Percentiles rank a stretch among this genome's conserved stretches.
These are phyloP conservation scores for Mystacornis crossleyi DNA, from an alignment of 2,113 vertebrate species.

Conservation along the genomic window DNA sequence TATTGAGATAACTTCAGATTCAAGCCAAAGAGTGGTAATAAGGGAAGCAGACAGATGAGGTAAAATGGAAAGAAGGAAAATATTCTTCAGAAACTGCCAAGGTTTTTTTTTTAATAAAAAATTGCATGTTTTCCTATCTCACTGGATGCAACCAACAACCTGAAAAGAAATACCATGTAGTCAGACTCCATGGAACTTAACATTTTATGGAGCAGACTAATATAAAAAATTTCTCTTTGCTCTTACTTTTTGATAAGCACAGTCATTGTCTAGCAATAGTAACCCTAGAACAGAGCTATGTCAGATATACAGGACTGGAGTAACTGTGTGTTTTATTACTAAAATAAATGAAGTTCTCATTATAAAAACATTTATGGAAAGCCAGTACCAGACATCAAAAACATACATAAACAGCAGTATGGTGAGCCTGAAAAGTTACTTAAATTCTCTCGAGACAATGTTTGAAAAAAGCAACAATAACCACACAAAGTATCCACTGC, in stretches of 20 bases:
- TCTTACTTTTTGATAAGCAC: not conserved
- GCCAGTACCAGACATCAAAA: not conserved
- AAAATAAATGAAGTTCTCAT: not conserved
- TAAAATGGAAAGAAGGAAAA: not conserved
- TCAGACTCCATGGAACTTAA: not conserved
- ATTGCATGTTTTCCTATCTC: not conserved
- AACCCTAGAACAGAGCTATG: not conserved
- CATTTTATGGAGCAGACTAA: not conserved
- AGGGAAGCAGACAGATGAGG: not conserved
- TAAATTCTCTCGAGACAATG: not conserved
- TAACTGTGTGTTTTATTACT: not conserved
- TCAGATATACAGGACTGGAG: not conserved
- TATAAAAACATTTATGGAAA: not conserved
- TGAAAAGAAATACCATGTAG: not conserved
- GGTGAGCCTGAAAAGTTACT: not conserved
- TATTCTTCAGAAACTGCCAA: not conserved
- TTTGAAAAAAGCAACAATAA: not conserved
- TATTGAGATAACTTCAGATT: not conserved
- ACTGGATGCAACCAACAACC: not conserved
- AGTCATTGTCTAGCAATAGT: not conserved
- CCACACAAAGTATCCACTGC: not conserved
- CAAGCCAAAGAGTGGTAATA: not conserved
- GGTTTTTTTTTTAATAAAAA: not conserved
- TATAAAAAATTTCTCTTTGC: not conserved
- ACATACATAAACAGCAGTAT: not conserved